Evolutionary conservation across 2,797 vertebrate genomes (phyloP), one percentile per base, ranked within the genome.

Genomic region (Monodelphis domestica): DNA sequence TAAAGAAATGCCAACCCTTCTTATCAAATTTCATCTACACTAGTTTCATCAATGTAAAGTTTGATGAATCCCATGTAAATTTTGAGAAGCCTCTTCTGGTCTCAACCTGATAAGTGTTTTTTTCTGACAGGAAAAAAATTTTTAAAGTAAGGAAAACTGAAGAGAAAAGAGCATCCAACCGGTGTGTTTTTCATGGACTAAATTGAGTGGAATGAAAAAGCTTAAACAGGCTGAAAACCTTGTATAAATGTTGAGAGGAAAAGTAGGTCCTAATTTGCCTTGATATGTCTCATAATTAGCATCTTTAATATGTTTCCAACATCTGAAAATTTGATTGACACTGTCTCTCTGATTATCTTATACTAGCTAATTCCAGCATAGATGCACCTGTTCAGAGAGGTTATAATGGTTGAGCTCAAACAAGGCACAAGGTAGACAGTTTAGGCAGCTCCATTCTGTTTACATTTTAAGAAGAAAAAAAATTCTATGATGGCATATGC

Each of bases 391-490:
- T 50, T 26, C 59, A 93, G 54, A 24, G 24, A 78, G 92, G 1
- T 11, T 63, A n/a, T 92, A 53, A 45, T 38, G 5, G 9, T 11
- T 78, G 0, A 45, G 50, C 50, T 95, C 90, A 24, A 29, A 55
- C 92, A 59, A 93, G 53, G 0, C 21, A 54, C 93, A 59, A 92
- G 52, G 0, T 38, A 70, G 3, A 4, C 29, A 29, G 1, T 95
- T 96, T 89, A 91, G 93, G 88, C 30, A 90, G 56, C 54, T 1
- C 1, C 33, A 14, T 7, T 88, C 30, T 63, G 96, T 78, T 91
- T 94, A 33, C 17, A 90, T 70, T 92, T 96, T 94, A 96, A 95
- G 14, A 70, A 63, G 53, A 12, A 63, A n/a, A 63, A 63, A 96
- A 92, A 7, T 5, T 5, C 14, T 4, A 93, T 17, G 10, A 50